A percentile compares a stretch with the other conserved stretches of the same genome.
phyloP scores from a whole-genome alignment of 92 coral and sea anemone genomes.

The Anthopleura xanthogrammica region DNA sequence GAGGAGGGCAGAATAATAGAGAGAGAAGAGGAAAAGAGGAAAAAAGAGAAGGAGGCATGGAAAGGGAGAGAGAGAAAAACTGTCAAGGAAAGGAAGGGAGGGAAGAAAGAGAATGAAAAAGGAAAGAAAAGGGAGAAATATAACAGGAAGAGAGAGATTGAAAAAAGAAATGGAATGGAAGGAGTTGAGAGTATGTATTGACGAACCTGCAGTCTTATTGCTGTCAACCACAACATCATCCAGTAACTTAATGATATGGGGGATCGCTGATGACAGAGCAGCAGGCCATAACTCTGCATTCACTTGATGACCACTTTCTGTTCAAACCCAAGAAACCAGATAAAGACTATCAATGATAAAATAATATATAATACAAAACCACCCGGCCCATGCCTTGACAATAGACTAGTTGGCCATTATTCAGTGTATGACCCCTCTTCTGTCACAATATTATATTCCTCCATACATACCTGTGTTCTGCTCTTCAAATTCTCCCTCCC shows the following conservation, averaged over 20 bases:
- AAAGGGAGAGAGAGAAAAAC: background rate
- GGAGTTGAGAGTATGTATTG: background rate
- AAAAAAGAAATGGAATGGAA: background rate
- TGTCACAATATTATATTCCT: no score
- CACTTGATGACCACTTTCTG: conserved; percentile 73
- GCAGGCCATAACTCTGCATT: conserved; percentile 98
- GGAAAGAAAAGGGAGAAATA: background rate
- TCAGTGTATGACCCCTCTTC: no score
- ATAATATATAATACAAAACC: no score
- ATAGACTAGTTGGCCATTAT: no score
- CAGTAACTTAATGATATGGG: conserved; percentile 79
- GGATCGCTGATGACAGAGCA: conserved; percentile 92
- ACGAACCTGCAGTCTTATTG: conserved; percentile 78
- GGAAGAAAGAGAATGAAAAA: background rate
- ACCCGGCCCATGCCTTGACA: no score
- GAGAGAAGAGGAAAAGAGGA: background rate
- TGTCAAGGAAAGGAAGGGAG: background rate
- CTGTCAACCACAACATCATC: conserved; percentile 90
- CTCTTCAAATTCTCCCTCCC: no score
- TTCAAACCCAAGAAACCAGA: conserved; percentile 22
- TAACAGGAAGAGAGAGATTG: background rate
- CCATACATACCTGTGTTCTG: no score
- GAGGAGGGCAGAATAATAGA: background rate
- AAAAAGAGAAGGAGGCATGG: background rate
- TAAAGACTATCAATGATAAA: background rate